Percentiles rank a stretch among this genome's conserved stretches.
These are phyloP conservation scores for Pseudomyrmex gracilis DNA, from an alignment of 1,140 invertebrate genomes.

Conservation along the genomic window DNA sequence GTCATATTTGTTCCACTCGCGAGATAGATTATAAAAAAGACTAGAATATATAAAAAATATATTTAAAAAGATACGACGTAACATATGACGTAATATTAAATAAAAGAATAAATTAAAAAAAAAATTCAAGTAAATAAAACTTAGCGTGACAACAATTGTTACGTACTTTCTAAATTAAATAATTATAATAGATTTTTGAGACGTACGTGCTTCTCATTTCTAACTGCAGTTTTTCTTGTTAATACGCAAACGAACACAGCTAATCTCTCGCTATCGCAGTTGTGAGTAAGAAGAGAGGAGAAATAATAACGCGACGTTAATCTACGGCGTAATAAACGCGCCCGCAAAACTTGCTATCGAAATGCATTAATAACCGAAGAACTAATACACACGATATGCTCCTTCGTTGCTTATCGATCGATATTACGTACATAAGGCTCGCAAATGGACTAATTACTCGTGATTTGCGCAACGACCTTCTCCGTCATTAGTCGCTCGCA, in stretches of 20 bases:
- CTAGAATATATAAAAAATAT: neutral
- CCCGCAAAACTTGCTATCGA: constrained; percentile 80
- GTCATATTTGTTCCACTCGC: neutral
- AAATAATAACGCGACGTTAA: constrained; percentile 78
- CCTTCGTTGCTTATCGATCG: constrained; percentile 48
- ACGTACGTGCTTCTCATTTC: no score
- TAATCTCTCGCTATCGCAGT: constrained; percentile 66
- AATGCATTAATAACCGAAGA: constrained; percentile 82
- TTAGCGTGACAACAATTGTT: no score
- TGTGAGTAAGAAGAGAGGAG: constrained; percentile 74
- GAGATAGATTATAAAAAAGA: neutral
- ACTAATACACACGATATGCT: constrained; percentile 76
- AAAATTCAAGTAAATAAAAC: no score
- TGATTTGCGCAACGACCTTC: constrained; percentile 75
- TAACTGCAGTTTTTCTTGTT: neutral
- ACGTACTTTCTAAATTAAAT: neutral
- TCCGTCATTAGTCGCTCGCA: constrained; percentile 74
- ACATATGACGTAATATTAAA: no score
- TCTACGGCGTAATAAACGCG: constrained; percentile 78
- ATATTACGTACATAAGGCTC: constrained; percentile 65
- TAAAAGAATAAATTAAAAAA: no score
- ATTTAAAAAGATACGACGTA: neutral
- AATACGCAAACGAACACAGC: neutral
- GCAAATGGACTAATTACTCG: constrained; percentile 81
- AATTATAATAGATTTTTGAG: neutral